These are phyloP conservation scores for Leptosomus discolor DNA, from an alignment of 2,113 vertebrate species.

Conservation along the genomic window DNA sequence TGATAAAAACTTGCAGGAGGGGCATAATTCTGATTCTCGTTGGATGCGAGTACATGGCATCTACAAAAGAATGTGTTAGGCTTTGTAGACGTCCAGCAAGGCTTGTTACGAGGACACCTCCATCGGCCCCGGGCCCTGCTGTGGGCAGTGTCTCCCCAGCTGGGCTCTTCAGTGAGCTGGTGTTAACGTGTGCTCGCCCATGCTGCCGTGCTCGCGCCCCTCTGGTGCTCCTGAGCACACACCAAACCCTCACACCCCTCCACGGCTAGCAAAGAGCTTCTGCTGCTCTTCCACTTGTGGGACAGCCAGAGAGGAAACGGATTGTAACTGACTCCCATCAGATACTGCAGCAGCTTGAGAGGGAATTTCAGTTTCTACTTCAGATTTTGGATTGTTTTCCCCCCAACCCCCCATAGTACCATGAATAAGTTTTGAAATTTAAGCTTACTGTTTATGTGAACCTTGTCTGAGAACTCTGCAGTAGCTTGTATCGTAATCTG, in stretches of 20 bases:
- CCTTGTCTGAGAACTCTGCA: background rate
- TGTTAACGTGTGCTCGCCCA: accelerated
- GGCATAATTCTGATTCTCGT: background rate
- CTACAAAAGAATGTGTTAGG: no score
- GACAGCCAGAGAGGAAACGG: background rate
- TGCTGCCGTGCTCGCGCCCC: accelerated
- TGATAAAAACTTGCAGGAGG: background rate
- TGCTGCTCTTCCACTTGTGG: background rate
- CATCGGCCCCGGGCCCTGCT: accelerated
- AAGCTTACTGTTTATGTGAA: background rate
- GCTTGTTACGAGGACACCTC: background rate
- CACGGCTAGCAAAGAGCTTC: accelerated
- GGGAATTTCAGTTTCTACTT: background rate
- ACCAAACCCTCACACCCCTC: accelerated
- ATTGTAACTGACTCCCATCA: background rate
- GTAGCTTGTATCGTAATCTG: background rate
- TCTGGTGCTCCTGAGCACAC: accelerated
- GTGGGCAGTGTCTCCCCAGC: background rate
- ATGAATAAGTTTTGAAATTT: background rate
- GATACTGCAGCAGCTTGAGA: background rate
- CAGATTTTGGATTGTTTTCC: background rate
- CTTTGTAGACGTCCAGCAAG: background rate
- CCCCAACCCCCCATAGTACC: background rate
- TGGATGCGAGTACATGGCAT: accelerated
- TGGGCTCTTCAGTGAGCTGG: accelerated